Evolutionary conservation across 2,113 vertebrate species (phyloP).

Genomic region (Rhizomys pruinosus): DNA sequence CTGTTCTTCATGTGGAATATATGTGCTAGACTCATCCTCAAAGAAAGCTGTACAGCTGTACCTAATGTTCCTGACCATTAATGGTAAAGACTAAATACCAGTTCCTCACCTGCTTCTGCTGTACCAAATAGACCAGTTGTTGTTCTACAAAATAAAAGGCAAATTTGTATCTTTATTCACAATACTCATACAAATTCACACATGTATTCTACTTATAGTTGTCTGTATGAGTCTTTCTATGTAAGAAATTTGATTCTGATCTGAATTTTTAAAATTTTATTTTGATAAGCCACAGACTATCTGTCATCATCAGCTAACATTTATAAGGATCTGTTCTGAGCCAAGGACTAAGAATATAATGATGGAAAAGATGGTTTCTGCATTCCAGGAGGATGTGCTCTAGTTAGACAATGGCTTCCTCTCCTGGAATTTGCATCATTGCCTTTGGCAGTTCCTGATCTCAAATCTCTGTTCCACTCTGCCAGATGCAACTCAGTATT

Average conservation of each 20-base stretch:
- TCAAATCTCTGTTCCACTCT: background rate
- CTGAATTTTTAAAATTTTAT: background rate
- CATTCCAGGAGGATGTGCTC: background rate
- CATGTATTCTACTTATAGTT: background rate
- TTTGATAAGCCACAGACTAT: background rate
- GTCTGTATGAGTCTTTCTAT: background rate
- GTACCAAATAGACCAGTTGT: background rate
- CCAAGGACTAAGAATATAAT: background rate
- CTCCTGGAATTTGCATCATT: background rate
- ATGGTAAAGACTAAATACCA: background rate
- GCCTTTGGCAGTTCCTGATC: background rate
- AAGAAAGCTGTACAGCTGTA: conserved; percentile 32
- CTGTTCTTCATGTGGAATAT: conserved; percentile 22
- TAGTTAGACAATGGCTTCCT: background rate
- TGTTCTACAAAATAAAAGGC: background rate
- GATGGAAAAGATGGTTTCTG: background rate
- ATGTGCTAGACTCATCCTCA: background rate
- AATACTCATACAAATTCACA: background rate
- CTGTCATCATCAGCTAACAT: background rate
- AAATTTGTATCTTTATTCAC: background rate
- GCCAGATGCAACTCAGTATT: background rate
- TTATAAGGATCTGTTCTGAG: background rate
- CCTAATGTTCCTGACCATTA: conserved; percentile 30
- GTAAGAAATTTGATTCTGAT: background rate
- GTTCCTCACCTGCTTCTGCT: background rate